Evolutionary conservation across 2,888 invertebrate species (phyloP), one percentile per base, ranked within the genome.

Genomic region (Prostheceraeus crozeri): DNA sequence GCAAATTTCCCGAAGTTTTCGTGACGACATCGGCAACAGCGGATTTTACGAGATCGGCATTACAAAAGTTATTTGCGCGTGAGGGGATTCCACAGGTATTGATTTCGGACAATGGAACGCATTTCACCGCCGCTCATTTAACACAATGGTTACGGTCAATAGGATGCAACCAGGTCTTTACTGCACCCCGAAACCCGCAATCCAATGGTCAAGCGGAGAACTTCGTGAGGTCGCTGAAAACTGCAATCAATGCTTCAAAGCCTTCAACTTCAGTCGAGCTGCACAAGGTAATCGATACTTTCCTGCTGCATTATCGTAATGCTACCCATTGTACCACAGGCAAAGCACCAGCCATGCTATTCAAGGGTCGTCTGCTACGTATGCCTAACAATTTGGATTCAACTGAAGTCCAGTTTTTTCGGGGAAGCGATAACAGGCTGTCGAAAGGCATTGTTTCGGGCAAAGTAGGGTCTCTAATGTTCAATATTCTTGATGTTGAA

Each of bases 351-450:
- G 14, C 19, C 21, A 23, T 19, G 21, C 40, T 40, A 16, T 40
- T 40, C 40, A 40, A 40, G 21, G 21, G 21, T 6, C 14, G 40
- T 19, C 6, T 40, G 14, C n/a, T n/a, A n/a, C n/a, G n/a, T n/a
- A n/a, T n/a, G n/a, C n/a, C n/a, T 19, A 33, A 19, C 14, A 54
- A 54, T 28, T 3, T 54, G 14, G 6, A 54, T 28, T 33, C 45
- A 54, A 54, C 54, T 3, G 45, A 54, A 4, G 54, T 54, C 11
- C 27, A 10, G 28, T 54, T 54, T 28, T 54, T 21, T 6, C 31
- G 4, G 8, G 54, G 54, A 14, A 54, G 33, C 54, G 16, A 54
- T 21, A 6, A n/a, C 31, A 54, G 31, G 14, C 54, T 33, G 4
- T 35, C 27, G 3, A 33, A 54, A 21, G 54, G 54, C 33, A 21